phyloP scores from a whole-genome alignment of 1,140 invertebrate genomes.

The Bombus superbus region DNA sequence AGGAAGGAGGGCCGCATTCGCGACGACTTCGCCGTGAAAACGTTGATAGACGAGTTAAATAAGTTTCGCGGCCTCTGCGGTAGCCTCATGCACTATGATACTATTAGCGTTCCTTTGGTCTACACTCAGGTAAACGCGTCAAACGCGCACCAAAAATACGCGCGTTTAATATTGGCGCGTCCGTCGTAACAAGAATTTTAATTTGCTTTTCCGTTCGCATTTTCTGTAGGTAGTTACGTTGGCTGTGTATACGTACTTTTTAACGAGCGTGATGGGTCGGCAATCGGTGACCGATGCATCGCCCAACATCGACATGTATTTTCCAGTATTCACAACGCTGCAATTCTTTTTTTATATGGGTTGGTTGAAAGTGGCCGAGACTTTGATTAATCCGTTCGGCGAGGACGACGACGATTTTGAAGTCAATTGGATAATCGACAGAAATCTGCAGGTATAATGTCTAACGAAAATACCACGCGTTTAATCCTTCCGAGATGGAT shows the following conservation, averaged over 20 bases:
- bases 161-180: neutral
- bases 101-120: slow-evolving; percentile 95
- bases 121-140: slow-evolving; percentile 89
- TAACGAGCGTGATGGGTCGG: slow-evolving; percentile 91
- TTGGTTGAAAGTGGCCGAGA: slow-evolving; percentile 95
- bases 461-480: neutral
- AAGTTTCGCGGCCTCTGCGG: slow-evolving; percentile 94
- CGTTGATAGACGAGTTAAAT: slow-evolving; percentile 94
- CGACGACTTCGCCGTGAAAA: slow-evolving; percentile 96
- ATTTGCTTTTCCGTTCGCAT: slow-evolving; percentile 62
- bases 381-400: slow-evolving; percentile 94
- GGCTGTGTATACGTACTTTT: slow-evolving; percentile 95
- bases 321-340: slow-evolving; percentile 94
- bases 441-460: slow-evolving; percentile 80
- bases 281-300: slow-evolving; percentile 87
- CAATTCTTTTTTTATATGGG: slow-evolving; percentile 95
- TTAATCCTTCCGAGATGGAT: neutral
- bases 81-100: slow-evolving; percentile 92
- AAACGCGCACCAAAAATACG: neutral
- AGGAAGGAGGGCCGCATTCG: slow-evolving; percentile 95
- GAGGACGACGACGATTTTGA: slow-evolving; percentile 95
- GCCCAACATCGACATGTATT: slow-evolving; percentile 89
- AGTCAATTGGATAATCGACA: slow-evolving; percentile 94
- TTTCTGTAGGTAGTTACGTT: slow-evolving; percentile 92
- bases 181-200: neutral